phyloP scores from a whole-genome alignment of 2,888 invertebrate species.

The Zonitis immaculata region DNA sequence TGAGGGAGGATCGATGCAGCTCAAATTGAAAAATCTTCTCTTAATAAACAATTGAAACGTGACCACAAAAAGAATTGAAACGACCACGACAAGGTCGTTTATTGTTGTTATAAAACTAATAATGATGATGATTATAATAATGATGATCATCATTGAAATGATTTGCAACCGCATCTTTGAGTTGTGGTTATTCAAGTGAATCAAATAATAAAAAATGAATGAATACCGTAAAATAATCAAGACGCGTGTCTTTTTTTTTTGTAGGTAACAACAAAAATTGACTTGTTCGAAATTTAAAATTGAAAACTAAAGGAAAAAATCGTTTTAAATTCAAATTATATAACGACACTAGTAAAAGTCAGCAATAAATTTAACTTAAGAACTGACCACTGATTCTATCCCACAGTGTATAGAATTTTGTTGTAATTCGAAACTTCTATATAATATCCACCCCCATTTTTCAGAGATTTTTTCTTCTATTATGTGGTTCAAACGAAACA shows the following conservation, averaged over 20 bases:
- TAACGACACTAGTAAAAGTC: background rate
- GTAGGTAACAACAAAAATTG: background rate
- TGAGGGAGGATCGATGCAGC: background rate
- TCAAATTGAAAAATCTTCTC: background rate
- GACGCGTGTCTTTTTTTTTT: background rate
- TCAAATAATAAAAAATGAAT: background rate
- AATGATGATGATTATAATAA: background rate
- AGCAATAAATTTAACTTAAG: background rate
- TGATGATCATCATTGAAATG: background rate
- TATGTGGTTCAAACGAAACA: no score
- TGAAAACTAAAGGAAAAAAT: background rate
- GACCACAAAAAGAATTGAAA: background rate
- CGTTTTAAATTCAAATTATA: background rate
- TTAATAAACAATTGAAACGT: background rate
- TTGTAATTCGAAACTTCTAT: background rate
- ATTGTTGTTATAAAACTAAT: background rate
- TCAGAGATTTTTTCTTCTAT: background rate
- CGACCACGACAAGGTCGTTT: background rate
- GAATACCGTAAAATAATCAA: background rate
- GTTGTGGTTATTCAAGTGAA: background rate
- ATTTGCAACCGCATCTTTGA: background rate
- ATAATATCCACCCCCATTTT: background rate
- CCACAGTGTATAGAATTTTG: background rate
- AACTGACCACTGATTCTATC: conserved; percentile 1
- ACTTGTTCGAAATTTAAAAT: background rate